These are phyloP conservation scores for Lycaon pictus DNA, from an alignment of 2,113 vertebrate genomes.

Conservation along the genomic window DNA sequence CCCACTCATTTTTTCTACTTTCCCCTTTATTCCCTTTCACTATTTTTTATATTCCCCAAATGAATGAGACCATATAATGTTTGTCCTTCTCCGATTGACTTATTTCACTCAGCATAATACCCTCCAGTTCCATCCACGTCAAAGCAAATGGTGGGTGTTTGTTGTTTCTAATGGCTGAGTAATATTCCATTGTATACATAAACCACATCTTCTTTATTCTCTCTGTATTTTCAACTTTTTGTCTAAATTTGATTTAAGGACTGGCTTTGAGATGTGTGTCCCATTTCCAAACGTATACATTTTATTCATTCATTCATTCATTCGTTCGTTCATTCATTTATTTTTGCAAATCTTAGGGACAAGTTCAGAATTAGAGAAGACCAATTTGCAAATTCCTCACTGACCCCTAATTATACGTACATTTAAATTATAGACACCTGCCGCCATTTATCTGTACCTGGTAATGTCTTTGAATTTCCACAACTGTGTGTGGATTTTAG, in stretches of 20 bases:
- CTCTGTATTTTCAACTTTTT: background rate
- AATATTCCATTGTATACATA: no score
- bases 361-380: background rate
- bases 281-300: background rate
- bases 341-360: background rate
- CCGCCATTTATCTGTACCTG: background rate
- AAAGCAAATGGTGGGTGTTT: no score
- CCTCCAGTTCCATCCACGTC: no score
- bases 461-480: slow-evolving; percentile 6
- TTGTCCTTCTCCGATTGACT: no score
- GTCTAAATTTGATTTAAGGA: slow-evolving; percentile 37
- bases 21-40: no score
- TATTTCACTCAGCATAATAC: no score
- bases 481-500: slow-evolving; percentile 21
- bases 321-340: background rate
- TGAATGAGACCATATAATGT: no score
- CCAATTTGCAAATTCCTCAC: background rate
- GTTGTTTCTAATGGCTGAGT: no score
- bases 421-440: slow-evolving; percentile 25
- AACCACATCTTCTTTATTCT: background rate
- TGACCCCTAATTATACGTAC: background rate
- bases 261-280: background rate
- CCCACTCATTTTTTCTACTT: no score
- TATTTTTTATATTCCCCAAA: no score
- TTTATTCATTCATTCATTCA: background rate